Conservation (phyloP, 1,140 invertebrate genomes). For the Plectrocnemia conspersa region DNA sequence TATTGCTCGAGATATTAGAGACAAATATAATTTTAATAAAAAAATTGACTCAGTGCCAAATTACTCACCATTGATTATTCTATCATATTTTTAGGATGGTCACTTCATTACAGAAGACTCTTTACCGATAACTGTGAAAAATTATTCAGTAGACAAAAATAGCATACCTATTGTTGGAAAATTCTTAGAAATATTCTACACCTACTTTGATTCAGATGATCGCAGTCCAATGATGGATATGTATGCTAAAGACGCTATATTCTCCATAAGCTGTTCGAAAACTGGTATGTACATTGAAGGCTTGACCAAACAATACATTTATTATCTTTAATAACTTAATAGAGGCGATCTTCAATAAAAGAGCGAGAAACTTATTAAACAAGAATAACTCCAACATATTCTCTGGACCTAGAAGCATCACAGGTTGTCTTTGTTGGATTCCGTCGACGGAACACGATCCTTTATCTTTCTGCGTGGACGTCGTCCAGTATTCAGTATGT, state of each 20-base stretch:
- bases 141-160: slow-evolving; percentile 28
- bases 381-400: slow-evolving; percentile 15
- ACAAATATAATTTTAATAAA: no score
- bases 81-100: slow-evolving; percentile 21
- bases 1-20: no score
- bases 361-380: slow-evolving; percentile 20
- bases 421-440: slow-evolving; percentile 24
- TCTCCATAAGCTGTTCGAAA: slow-evolving; percentile 39
- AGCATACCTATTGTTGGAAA: slow-evolving; percentile 37
- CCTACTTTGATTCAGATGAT: slow-evolving; percentile 40
- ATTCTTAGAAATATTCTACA: slow-evolving; percentile 43
- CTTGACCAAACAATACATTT: neutral
- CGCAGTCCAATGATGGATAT: slow-evolving; percentile 35
- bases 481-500: slow-evolving; percentile 42
- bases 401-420: slow-evolving; percentile 23
- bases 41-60: no score
- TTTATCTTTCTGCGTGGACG: slow-evolving; percentile 41
- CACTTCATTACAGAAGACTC: slow-evolving; percentile 1
- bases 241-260: slow-evolving; percentile 39
- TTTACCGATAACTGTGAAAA: slow-evolving; percentile 14
- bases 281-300: slow-evolving; percentile 22
- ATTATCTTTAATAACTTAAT: slow-evolving; percentile 1
- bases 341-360: slow-evolving; percentile 23
- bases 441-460: slow-evolving; percentile 39
- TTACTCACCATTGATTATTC: no score